phyloP scores from a whole-genome alignment of 2,888 invertebrate species.

The Sinodicranocentrus sp. region DNA sequence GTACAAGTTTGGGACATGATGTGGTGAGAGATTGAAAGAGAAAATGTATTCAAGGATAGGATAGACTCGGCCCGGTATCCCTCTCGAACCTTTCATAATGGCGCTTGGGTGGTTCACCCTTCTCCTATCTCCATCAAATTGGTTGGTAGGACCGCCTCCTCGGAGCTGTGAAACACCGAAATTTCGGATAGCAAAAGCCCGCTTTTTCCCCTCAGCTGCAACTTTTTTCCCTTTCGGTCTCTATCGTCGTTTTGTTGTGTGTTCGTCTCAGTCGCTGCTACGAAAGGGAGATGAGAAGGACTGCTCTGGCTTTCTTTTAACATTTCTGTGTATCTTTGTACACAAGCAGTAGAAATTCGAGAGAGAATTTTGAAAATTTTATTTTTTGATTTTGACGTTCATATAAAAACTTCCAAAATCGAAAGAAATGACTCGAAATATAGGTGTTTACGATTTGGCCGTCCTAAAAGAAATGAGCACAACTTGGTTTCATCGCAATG shows the following conservation, averaged over 20 bases:
- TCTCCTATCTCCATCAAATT: constrained; percentile 71
- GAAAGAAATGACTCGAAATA: too few species aligned
- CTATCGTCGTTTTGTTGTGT: constrained; percentile 37
- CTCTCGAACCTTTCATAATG: constrained; percentile 74
- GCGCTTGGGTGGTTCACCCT: constrained; percentile 76
- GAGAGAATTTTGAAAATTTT: too few species aligned
- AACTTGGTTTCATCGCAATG: neutral
- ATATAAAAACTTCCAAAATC: too few species aligned
- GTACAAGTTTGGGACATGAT: constrained; percentile 32
- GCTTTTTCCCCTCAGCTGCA: constrained; percentile 71
- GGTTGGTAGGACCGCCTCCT: constrained; percentile 68
- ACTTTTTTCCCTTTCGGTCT: constrained; percentile 47
- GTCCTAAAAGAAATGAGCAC: neutral
- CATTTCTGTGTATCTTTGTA: too few species aligned
- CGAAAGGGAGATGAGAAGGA: constrained; percentile 9
- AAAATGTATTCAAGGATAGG: constrained; percentile 61
- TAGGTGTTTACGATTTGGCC: too few species aligned
- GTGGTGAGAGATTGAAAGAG: constrained; percentile 45
- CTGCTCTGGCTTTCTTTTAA: neutral
- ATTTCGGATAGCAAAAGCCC: constrained; percentile 72
- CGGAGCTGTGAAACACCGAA: constrained; percentile 69
- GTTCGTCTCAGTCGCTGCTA: constrained; percentile 31
- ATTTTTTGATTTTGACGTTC: too few species aligned
- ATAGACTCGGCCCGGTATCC: constrained; percentile 66
- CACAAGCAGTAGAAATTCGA: too few species aligned